These are phyloP conservation scores for Tenodera sinensis DNA, from an alignment of 2,888 invertebrate species.

Conservation along the genomic window DNA sequence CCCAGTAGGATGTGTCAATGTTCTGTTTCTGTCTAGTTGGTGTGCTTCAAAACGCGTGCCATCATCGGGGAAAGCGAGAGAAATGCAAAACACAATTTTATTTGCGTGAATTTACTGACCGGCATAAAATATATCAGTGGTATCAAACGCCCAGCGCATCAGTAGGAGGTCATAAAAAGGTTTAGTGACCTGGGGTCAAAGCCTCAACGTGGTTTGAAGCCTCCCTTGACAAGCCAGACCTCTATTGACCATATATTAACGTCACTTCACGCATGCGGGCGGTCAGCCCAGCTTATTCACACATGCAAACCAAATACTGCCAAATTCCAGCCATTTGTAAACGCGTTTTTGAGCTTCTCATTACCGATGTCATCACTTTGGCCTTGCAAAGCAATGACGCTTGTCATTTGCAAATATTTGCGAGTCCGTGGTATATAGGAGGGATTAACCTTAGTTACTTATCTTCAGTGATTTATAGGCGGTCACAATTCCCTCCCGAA, in stretches of 20 bases:
- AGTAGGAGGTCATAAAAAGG: not conserved
- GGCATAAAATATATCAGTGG: not conserved
- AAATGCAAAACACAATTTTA: not conserved
- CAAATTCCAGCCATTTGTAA: not conserved
- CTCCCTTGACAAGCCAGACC: not conserved
- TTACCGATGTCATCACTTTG: not conserved
- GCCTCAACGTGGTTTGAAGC: not conserved
- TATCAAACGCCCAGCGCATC: not conserved
- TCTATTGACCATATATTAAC: not conserved
- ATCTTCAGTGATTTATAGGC: not conserved
- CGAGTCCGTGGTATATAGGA: not conserved
- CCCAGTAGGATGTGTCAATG: no score
- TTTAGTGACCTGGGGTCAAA: not conserved
- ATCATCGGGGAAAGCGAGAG: not conserved
- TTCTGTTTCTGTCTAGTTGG: no score
- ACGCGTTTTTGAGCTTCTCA: not conserved
- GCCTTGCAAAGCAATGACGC: not conserved
- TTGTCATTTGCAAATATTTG: not conserved
- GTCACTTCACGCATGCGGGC: not conserved
- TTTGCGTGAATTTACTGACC: not conserved
- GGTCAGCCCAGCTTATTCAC: not conserved
- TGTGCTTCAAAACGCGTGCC: no score
- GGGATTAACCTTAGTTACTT: not conserved
- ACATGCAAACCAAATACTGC: not conserved
- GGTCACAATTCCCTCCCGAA: not conserved